A percentile compares a stretch with the other conserved stretches of the same genome.
These are phyloP conservation scores for Buathra laborator DNA, from an alignment of 2,888 invertebrate genomes.

Conservation along the genomic window DNA sequence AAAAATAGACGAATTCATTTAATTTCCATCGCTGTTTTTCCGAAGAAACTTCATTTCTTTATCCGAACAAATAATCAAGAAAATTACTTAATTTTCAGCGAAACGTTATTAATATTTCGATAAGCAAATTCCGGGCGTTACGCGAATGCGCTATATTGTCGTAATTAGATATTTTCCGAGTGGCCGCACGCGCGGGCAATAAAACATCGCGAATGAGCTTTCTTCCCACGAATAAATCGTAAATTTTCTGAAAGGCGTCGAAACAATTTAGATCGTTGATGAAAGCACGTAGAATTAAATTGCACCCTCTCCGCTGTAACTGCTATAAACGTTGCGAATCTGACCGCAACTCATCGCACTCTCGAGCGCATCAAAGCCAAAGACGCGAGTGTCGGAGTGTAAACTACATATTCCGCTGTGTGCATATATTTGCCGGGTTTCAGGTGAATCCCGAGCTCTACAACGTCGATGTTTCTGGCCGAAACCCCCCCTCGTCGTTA, in stretches of 20 bases:
- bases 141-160: background rate
- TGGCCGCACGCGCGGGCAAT: background rate
- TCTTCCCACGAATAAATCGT: background rate
- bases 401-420: background rate
- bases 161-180: background rate
- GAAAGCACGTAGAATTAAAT: constrained; percentile 8
- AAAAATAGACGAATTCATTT: too few species aligned
- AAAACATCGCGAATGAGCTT: background rate
- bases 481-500: background rate
- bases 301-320: background rate
- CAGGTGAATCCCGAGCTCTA: background rate
- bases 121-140: too few species aligned
- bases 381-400: background rate
- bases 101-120: too few species aligned
- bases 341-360: constrained; percentile 7
- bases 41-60: too few species aligned
- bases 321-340: background rate
- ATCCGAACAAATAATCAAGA: too few species aligned
- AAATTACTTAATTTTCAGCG: too few species aligned
- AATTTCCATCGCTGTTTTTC: too few species aligned
- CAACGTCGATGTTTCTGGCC: background rate
- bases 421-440: background rate
- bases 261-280: background rate
- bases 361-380: background rate
- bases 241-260: background rate